Base-by-base conservation (phyloP, 2,113 vertebrate species). In the Cynoglossus semilaevis region DNA sequence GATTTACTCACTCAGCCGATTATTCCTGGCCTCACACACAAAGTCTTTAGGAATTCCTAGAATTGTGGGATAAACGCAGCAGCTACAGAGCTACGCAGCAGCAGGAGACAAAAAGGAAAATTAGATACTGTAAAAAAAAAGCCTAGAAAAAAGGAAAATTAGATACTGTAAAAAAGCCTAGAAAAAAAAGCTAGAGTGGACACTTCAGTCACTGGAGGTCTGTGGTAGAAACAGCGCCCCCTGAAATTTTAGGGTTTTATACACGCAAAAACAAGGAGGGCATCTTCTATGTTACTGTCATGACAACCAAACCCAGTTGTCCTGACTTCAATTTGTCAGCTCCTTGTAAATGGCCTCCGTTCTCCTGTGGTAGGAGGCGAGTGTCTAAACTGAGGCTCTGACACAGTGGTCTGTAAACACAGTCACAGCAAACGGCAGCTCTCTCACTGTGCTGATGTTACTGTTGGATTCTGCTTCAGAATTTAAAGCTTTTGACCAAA, bases 321-420 rank as follows among this genome's bases (percentile, higher is more conserved):
- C 22, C 36, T 51, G 45, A 14, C 13, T 61, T 29, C 37, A 17
- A 46, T 44, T 41, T 54, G 51, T 55, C 36, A 67, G 51, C 22
- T 50, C 9, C 8, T 10, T 15, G n/a, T 48, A 41, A 58, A 62
- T 46, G 38, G 14, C 43, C 41, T 37, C 52, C 12, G 41, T 57
- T 9, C 50, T 64, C 10, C 52, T 16, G 36, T 38, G 15, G 69
- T 9, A 51, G 51, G 43, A 79, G 36, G 42, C 0, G 1, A 57
- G 57, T 67, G 16, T 52, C 49, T n/a, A 69, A 70, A 74, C 17
- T 65, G 63, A 56, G 68, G 73, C 77, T 63, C 22, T 70, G 47
- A 58, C 61, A 49, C 52, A 16, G 11, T 63, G 51, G 49, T 61
- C 47, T 70, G 15, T 15, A 67, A 74, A 78, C 52, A 76, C 63